Evolutionary conservation across 1,140 invertebrate genomes (phyloP).

Genomic region (Venustaconcha ellipsiformis): DNA sequence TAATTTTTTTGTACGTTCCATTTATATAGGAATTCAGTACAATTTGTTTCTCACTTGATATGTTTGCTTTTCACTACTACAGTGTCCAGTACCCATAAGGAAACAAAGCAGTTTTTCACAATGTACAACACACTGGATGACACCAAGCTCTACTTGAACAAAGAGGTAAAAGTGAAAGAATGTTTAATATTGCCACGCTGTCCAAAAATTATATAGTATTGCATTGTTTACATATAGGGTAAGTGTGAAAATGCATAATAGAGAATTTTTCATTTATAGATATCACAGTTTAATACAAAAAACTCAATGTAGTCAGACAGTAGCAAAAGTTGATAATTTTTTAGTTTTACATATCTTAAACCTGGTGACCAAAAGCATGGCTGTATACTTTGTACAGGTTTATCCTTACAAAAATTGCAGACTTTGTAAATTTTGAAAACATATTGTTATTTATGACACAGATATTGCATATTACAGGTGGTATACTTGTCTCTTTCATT

Average conservation of each 20-base stretch:
- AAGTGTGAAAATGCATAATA: background rate
- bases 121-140: constrained; percentile 97
- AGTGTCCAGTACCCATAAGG: constrained; percentile 94
- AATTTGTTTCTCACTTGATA: no score
- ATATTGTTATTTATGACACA: no score
- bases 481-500: background rate
- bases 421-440: no score
- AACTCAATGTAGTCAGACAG: no score
- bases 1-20: no score
- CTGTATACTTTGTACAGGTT: no score
- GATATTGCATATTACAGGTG: background rate
- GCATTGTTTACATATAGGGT: background rate
- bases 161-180: constrained; percentile 80
- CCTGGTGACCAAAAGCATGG: no score
- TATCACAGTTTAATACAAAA: constrained; percentile 1
- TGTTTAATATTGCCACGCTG: background rate
- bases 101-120: constrained; percentile 98
- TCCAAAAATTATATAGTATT: background rate
- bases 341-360: no score
- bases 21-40: no score
- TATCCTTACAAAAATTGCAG: no score
- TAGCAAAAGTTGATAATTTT: no score
- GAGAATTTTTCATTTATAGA: constrained; percentile 7
- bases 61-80: constrained; percentile 55
- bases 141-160: constrained; percentile 89